Base-by-base conservation (phyloP, 2,113 vertebrate species). In the Festucalex cinctus region DNA sequence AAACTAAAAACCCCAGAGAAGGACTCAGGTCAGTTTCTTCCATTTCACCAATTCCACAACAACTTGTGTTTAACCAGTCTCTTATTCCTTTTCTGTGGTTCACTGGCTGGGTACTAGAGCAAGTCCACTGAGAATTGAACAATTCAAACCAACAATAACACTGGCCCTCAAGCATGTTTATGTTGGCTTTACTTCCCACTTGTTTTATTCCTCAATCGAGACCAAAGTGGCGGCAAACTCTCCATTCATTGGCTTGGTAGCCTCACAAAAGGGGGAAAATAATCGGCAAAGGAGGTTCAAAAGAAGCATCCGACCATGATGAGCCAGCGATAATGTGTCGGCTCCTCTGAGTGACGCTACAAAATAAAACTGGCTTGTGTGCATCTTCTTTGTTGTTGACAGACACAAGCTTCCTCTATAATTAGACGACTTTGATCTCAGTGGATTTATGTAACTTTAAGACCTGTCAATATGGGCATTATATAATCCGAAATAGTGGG, bases 71-170 rank as follows among this genome's bases (percentile, higher is more conserved):
- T 63, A 35, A 53, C 63, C 14, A 5, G 60, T 16, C 22, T 63
- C 36, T 36, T 49, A 39, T 46, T 60, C 62, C 19, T 19, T 65
- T 57, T 71, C 77, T 81, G 48, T 62, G 63, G 62, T 59, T 73
- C 53, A 57, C 67, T 77, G 68, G 19, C 75, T 73, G 70, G 68
- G 64, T 49, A 58, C 46, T 49, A 43, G 24, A 65, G 53, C 51
- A 62, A 71, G 66, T 63, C 43, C 66, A 71, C 63, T 73, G 68
- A 74, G 74, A 64, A 69, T 17, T 57, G 66, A 78, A 69, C 68
- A 77, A 69, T 87, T 80, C 76, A 79, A 79, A 80, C 83, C 84
- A 53, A 80, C 62, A 81, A 71, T 67, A 79, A 76, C 74, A 60
- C 51, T 56, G 68, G 62, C 59, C 57, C 65, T 67, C 39, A 65